Percentiles rank a stretch among this genome's conserved stretches.
Conservation (phyloP, 2,113 vertebrate species). For the Antigone vipio region DNA sequence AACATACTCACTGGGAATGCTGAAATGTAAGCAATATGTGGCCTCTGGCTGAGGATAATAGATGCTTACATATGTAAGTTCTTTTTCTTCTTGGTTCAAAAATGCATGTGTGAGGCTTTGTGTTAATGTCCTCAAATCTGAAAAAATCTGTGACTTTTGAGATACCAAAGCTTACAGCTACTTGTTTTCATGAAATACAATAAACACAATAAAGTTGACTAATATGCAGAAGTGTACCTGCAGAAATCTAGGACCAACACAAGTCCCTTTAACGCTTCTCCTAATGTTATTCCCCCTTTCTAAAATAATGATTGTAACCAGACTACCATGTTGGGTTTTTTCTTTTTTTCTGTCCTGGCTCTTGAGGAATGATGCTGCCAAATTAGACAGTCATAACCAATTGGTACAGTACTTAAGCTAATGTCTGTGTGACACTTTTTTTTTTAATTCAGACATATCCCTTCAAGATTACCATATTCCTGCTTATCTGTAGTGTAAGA, state of each 20-base stretch:
- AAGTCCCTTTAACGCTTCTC: not conserved
- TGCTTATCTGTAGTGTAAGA: not conserved
- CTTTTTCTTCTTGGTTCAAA: not conserved
- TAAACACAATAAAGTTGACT: not conserved
- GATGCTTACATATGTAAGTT: not conserved
- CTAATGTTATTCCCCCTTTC: not conserved
- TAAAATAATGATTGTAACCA: not conserved
- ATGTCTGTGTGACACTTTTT: not conserved
- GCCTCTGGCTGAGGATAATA: not conserved
- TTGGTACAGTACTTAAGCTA: not conserved
- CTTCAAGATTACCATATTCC: not conserved
- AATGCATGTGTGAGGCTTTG: not conserved
- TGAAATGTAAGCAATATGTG: not conserved
- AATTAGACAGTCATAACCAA: not conserved
- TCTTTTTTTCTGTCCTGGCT: not conserved
- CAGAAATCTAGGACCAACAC: not conserved
- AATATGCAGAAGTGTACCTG: not conserved
- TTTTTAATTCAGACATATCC: not conserved
- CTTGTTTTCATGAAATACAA: not conserved
- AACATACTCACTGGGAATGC: not conserved
- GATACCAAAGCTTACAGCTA: not conserved
- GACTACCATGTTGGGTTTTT: not conserved
- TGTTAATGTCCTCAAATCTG: not conserved
- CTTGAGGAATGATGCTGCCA: not conserved
- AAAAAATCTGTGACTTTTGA: not conserved